Percentiles rank a stretch among this genome's conserved stretches.
These are phyloP conservation scores for Lasioglossum oenotherae DNA, from an alignment of 2,888 invertebrate genomes.

Conservation along the genomic window DNA sequence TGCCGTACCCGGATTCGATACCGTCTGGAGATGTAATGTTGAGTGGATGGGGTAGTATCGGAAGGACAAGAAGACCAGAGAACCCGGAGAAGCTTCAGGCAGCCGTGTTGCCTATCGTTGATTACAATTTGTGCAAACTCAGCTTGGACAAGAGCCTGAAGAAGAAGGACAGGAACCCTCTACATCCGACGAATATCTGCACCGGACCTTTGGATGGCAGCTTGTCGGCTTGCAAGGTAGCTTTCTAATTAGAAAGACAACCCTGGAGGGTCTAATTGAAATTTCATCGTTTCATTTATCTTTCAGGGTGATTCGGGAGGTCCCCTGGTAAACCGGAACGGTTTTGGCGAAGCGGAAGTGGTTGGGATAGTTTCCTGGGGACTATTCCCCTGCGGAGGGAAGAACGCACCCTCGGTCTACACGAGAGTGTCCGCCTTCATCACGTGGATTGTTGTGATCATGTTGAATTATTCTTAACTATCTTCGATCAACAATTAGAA, in stretches of 20 bases:
- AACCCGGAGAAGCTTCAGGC: conserved; percentile 76
- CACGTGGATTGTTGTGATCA: conserved; percentile 77
- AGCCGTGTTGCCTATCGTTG: conserved; percentile 70
- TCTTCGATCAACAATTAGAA: background rate
- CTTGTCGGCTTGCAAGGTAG: conserved; percentile 84
- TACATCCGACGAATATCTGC: conserved; percentile 84
- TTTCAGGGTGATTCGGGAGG: conserved; percentile 83
- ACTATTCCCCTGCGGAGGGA: conserved; percentile 79
- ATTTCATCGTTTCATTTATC: background rate
- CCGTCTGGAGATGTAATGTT: conserved; percentile 80
- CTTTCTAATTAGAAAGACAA: background rate
- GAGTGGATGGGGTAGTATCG: conserved; percentile 85
- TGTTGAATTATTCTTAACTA: conserved; percentile 55
- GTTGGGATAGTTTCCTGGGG: conserved; percentile 84
- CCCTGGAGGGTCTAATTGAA: background rate
- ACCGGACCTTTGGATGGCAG: conserved; percentile 83
- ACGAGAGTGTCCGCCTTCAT: conserved; percentile 80
- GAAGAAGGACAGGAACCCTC: conserved; percentile 65
- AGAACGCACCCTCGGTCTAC: conserved; percentile 81
- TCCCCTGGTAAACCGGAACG: conserved; percentile 76
- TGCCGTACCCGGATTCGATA: conserved; percentile 78
- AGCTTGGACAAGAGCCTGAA: conserved; percentile 66
- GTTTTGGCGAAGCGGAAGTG: conserved; percentile 74
- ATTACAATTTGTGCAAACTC: conserved; percentile 70
- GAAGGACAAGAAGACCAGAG: conserved; percentile 49